Conservation (phyloP, 2,888 invertebrate genomes). For the Acanthopleura granulata region DNA sequence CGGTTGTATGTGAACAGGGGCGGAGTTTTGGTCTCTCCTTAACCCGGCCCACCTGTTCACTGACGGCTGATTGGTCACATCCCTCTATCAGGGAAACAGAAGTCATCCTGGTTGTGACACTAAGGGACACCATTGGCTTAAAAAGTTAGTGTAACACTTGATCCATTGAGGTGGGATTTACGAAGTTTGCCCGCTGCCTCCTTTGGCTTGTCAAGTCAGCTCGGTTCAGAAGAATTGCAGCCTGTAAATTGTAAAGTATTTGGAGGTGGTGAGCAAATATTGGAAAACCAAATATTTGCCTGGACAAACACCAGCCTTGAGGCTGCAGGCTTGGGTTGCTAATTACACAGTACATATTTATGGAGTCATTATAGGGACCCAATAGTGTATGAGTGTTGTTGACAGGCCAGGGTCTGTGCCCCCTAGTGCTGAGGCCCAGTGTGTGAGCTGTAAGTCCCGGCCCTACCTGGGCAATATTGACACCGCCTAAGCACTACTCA, state of each 20-base stretch:
- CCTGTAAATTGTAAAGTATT: conserved; percentile 13
- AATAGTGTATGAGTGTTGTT: conserved; percentile 9
- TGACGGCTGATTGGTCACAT: too few relatives aligned
- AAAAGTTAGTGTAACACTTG: too few relatives aligned
- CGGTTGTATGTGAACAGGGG: background rate
- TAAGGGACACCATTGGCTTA: too few relatives aligned
- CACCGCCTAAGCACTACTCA: background rate
- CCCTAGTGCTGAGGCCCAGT: background rate
- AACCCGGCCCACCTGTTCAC: too few relatives aligned
- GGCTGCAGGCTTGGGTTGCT: conserved; percentile 17
- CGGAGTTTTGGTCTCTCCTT: background rate
- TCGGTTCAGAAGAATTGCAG: background rate
- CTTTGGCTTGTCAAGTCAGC: too few relatives aligned
- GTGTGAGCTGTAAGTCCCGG: conserved; percentile 3
- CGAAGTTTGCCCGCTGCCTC: too few relatives aligned
- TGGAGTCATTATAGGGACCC: conserved; percentile 14
- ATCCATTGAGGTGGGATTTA: too few relatives aligned
- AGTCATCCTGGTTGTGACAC: too few relatives aligned
- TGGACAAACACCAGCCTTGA: background rate
- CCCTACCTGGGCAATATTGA: conserved; percentile 19
- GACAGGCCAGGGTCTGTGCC: conserved; percentile 1
- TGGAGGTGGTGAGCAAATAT: conserved; percentile 17
- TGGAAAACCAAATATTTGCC: conserved; percentile 15
- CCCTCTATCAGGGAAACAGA: too few relatives aligned
- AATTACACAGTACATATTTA: conserved; percentile 25